phyloP scores from a whole-genome alignment of 1,140 invertebrate species.

The Bombyx mandarina region DNA sequence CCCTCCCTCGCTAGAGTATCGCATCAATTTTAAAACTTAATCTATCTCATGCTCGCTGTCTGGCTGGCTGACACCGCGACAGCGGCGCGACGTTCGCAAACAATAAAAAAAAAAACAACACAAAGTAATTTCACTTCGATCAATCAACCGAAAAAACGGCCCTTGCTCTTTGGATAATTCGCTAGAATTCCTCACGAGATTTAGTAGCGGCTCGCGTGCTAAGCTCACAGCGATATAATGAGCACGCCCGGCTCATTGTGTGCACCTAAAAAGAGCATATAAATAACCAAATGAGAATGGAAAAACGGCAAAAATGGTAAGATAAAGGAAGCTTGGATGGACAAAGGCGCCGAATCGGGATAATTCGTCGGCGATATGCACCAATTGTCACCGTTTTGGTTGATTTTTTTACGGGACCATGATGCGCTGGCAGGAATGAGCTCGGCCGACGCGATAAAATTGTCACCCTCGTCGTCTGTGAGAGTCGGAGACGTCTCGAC shows the following conservation, averaged over 20 bases:
- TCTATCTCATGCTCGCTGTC: constrained; percentile 10
- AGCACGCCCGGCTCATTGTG: constrained; percentile 56
- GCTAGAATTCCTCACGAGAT: constrained; percentile 67
- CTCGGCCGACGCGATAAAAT: constrained; percentile 4
- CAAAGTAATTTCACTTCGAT: constrained; percentile 64
- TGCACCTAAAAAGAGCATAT: constrained; percentile 57
- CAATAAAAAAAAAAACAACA: constrained; percentile 35
- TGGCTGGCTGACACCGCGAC: constrained; percentile 6
- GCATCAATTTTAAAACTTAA: constrained; percentile 19
- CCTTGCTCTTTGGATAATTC: constrained; percentile 55
- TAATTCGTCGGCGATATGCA: constrained; percentile 67
- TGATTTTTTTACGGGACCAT: constrained; percentile 5
- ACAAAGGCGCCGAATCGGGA: constrained; percentile 67
- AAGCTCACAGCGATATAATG: constrained; percentile 57
- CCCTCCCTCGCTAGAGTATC: background rate
- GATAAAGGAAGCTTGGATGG: constrained; percentile 65
- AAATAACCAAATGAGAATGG: constrained; percentile 70
- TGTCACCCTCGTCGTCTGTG: background rate
- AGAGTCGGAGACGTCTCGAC: background rate
- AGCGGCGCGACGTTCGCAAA: constrained; percentile 29
- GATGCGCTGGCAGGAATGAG: background rate
- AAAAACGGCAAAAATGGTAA: constrained; percentile 64
- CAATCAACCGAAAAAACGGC: constrained; percentile 62
- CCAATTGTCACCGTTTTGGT: constrained; percentile 67
- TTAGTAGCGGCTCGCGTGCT: constrained; percentile 58